Evolutionary conservation across 2,888 invertebrate genomes (phyloP), one percentile per base, ranked within the genome.

Genomic region (Dryobota labecula): DNA sequence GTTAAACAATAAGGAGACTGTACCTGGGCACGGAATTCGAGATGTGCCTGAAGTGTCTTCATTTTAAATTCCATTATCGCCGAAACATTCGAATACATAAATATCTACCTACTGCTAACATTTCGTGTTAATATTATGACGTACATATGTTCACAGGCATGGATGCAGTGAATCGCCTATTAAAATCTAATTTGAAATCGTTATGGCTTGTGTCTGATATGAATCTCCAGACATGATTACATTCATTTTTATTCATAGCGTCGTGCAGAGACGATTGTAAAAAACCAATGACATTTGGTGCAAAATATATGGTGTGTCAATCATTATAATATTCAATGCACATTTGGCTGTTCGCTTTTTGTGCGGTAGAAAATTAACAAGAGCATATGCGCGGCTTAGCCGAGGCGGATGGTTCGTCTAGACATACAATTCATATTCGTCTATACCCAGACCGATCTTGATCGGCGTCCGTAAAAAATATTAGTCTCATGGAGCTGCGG

Each of bases 401-500:
- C 81, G 83, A 84, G 86, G 88, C 92, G 92, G 91, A 92, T 90
- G 90, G 90, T 88, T 90, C 87, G 93, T 93, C 92, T 92, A 92
- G 92, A 92, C 92, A 84, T 79, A 84, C 88, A 92, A 92, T 93
- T 92, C 93, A 74, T 89, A 90, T 88, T 84, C 78, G 87, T 89
- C 87, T 93, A 93, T 93, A 92, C 92, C 83, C 88, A 92, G 92
- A 91, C 90, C 86, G 89, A 93, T 93, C 92, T 90, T 84, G 84
- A 87, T 88, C 88, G 84, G 82, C 82, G 86, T 84, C 86, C 80
- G 84, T 88, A 90, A 91, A 92, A 92, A 92, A 89, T 83, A 85
- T 88, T 88, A 89, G 88, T 87, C 86, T 86, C 78, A 65, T 83
- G 73, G 70, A 85, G 82, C 82, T 83, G 80, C 84, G 88, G 84